These are phyloP conservation scores for Cygnus buccinator DNA, from an alignment of 2,113 vertebrate genomes.

Conservation along the genomic window DNA sequence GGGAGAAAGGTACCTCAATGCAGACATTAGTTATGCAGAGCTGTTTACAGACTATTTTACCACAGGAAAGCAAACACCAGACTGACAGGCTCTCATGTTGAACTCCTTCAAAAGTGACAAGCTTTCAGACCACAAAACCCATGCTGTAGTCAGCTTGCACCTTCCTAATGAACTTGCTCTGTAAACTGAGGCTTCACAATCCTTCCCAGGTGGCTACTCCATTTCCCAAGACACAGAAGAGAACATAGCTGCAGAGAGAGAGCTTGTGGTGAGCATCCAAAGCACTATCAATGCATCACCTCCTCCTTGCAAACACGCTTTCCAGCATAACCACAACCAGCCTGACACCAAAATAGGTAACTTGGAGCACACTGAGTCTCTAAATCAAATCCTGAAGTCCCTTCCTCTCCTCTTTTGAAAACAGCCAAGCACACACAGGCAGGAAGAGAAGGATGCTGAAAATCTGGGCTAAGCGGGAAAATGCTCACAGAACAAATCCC, in stretches of 20 bases:
- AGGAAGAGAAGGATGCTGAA: not conserved
- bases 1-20: not conserved
- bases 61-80: not conserved
- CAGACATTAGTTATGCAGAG: not conserved
- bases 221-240: not conserved
- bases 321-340: not conserved
- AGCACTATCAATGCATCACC: not conserved
- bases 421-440: not conserved
- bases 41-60: not conserved
- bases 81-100: not conserved
- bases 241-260: not conserved
- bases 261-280: not conserved
- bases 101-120: not conserved
- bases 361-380: not conserved
- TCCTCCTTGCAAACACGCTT: not conserved
- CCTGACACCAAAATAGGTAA: not conserved
- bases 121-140: not conserved
- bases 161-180: not conserved
- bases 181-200: not conserved
- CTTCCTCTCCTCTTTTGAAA: not conserved
- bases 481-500: conserved; percentile 62
- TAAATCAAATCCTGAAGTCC: not conserved
- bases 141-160: fast-evolving
- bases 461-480: not conserved
- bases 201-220: not conserved